Evolutionary conservation across 1,140 invertebrate genomes (phyloP), one percentile per base, ranked within the genome.

Genomic region (Pseudomyrmex dendroicus): DNA sequence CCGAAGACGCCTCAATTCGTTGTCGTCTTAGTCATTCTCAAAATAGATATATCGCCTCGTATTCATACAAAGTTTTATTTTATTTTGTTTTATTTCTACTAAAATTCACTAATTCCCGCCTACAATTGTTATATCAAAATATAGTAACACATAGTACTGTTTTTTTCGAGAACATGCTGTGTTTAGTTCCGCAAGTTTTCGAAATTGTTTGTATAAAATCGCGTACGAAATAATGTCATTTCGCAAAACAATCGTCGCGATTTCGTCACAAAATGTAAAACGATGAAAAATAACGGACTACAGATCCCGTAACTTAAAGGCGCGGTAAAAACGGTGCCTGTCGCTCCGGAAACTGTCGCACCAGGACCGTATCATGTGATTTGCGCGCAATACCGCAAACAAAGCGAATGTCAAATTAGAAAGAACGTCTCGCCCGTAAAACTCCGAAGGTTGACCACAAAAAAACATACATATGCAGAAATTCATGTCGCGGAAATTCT

Each of bases 231-330:
- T 12, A 44, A 54, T 1, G 25, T 64, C 46, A 20, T 15, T 59
- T 46, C 8, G 0, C 17, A 20, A 17, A 15, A 46, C 46, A 15
- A 61, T 67, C 1, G 17, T 15, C 7, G 17, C 4, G n/a, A 0
- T 63, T 64, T 15, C 22, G 22, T 67, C 2, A 25, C 48, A 17
- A 66, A 46, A 64, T 66, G 5, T 1, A 74, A 63, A 10, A 10
- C 17, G 3, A 2, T 15, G 74, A 56, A 77, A 66, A 2, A 2
- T 67, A 44, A 66, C 13, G 13, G 9, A 56, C 61, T 9, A 22
- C 64, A 10, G 25, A 66, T 66, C 17, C 46, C 48, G 12, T 44
- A 48, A 76, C 3, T 52, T 2, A 66, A 76, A 76, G 48, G 20
- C 22, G 44, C 64, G 22, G 73, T 64, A 73, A 73, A 54, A 66